Percentiles rank a stretch among this genome's conserved stretches.
phyloP scores from a whole-genome alignment of 2,797 vertebrate species.

The Galago senegalensis region DNA sequence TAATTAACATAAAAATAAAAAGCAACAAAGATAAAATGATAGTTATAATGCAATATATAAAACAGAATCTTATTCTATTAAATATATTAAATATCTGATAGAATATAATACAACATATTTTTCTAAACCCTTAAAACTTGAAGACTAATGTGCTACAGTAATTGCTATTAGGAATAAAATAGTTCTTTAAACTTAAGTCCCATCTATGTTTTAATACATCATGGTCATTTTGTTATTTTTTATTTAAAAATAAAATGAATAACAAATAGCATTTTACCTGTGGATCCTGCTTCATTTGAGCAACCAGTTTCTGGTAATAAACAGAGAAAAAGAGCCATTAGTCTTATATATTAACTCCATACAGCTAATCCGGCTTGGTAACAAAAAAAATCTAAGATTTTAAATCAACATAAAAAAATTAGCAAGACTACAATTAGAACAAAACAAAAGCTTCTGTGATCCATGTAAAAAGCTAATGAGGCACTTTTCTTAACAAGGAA shows the following conservation, averaged over 20 bases:
- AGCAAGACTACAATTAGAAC: conserved; percentile 50
- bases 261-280: conserved; percentile 92
- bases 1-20: conserved; percentile 65
- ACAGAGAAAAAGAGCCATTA: conserved; percentile 84
- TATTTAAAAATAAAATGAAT: conserved; percentile 77
- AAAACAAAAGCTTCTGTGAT: conserved; percentile 41
- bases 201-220: conserved; percentile 55
- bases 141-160: conserved; percentile 49
- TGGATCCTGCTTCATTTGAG: conserved; percentile 99
- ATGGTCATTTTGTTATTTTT: conserved; percentile 67
- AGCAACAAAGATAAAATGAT: conserved; percentile 67
- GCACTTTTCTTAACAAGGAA: background rate
- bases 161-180: background rate
- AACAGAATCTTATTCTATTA: too few species aligned
- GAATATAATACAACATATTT: conserved; percentile 18
- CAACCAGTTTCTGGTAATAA: conserved; percentile 96
- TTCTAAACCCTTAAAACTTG: conserved; percentile 65
- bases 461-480: conserved; percentile 55
- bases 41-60: background rate
- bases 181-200: conserved; percentile 57
- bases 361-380: background rate
- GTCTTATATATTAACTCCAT: conserved; percentile 64
- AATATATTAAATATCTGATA: background rate
- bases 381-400: background rate
- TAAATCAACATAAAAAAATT: background rate